These are phyloP conservation scores for Chymomyza amoena DNA, from an alignment of 2,888 invertebrate species.

Conservation along the genomic window DNA sequence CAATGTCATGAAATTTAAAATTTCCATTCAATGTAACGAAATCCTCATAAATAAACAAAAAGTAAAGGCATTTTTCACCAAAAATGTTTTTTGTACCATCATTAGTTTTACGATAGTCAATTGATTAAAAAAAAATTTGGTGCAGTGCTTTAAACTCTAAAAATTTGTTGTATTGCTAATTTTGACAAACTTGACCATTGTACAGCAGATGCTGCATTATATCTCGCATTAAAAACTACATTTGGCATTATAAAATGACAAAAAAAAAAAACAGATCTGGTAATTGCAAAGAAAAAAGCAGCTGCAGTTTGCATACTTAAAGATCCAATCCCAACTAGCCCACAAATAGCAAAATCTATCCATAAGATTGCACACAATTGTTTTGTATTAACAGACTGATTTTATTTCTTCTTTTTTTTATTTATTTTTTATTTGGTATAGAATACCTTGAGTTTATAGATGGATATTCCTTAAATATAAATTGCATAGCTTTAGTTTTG, in stretches of 20 bases:
- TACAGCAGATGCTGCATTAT: constrained; percentile 22
- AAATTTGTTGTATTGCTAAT: not conserved
- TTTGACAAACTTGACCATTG: constrained; percentile 37
- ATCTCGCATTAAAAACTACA: constrained; percentile 65
- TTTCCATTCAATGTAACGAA: too few relatives aligned
- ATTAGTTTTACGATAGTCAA: too few relatives aligned
- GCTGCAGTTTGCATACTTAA: constrained; percentile 36
- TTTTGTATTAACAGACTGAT: constrained; percentile 55
- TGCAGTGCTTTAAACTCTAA: too few relatives aligned
- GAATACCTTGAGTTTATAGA: constrained; percentile 3
- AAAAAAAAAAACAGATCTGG: constrained; percentile 62
- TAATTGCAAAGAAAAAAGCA: constrained; percentile 59
- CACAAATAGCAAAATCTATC: constrained; percentile 51
- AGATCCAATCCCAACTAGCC: constrained; percentile 12
- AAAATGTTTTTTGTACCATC: too few relatives aligned
- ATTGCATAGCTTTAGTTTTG: constrained; percentile 62
- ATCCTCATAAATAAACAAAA: too few relatives aligned
- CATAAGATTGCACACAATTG: constrained; percentile 69
- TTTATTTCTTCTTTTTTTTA: constrained; percentile 17
- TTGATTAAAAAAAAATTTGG: too few relatives aligned
- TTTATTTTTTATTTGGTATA: constrained; percentile 4
- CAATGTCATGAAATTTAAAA: too few relatives aligned
- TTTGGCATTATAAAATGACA: constrained; percentile 59
- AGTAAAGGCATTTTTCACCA: too few relatives aligned
- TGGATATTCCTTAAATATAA: constrained; percentile 56